These are phyloP conservation scores for Drosophila maculinotata DNA, from an alignment of 2,888 invertebrate genomes.

Conservation along the genomic window DNA sequence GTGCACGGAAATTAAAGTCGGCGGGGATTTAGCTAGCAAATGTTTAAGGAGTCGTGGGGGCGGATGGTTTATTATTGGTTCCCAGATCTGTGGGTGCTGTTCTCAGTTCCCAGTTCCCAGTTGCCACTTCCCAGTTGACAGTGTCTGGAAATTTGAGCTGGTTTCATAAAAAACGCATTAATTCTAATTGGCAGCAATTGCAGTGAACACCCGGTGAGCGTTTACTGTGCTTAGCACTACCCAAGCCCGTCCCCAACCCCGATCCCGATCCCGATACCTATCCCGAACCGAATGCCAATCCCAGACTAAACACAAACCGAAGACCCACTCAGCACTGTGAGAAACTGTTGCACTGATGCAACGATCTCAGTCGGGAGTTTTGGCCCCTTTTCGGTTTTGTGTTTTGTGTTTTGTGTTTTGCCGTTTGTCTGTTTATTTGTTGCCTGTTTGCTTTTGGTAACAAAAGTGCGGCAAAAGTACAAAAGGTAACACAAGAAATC, in stretches of 20 bases:
- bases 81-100: constrained; percentile 43
- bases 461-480: constrained; percentile 75
- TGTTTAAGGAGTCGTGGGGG: no score
- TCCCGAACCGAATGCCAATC: no score
- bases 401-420: constrained; percentile 35
- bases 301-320: constrained; percentile 3
- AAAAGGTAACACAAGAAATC: constrained; percentile 66
- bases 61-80: constrained; percentile 7
- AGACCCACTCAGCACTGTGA: constrained; percentile 45
- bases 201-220: constrained; percentile 63
- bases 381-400: constrained; percentile 19
- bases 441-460: constrained; percentile 44
- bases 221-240: constrained; percentile 24
- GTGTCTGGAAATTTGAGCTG: constrained; percentile 64
- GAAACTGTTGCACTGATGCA: constrained; percentile 32
- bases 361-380: constrained; percentile 10
- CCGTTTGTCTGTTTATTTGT: constrained; percentile 6
- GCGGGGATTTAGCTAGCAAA: constrained; percentile 29
- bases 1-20: constrained; percentile 62
- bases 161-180: constrained; percentile 80
- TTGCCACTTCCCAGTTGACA: constrained; percentile 44
- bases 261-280: no score
- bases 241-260: no score
- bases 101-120: background rate
- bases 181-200: constrained; percentile 82